phyloP scores from a whole-genome alignment of 2,797 vertebrate species.

The Halcyon badia region DNA sequence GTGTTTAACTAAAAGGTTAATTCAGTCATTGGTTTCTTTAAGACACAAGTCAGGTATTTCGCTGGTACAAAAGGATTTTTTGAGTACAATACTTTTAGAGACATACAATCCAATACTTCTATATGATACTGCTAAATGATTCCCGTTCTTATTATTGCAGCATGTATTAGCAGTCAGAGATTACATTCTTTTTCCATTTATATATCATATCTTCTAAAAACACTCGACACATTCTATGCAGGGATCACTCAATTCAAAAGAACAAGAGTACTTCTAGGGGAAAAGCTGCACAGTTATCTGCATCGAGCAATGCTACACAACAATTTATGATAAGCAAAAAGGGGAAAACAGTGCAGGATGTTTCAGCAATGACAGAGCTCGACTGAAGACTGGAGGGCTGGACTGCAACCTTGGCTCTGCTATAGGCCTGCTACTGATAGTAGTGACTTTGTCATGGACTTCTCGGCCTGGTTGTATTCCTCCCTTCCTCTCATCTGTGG shows the following conservation, averaged over 20 bases:
- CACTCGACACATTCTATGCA: not conserved
- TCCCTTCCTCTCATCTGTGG: not conserved
- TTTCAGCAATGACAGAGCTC: not conserved
- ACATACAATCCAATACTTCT: not conserved
- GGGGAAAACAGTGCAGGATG: not conserved
- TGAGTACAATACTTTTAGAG: not conserved
- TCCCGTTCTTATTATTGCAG: not conserved
- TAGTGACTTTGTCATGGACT: not conserved
- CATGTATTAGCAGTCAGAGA: not conserved
- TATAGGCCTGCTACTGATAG: not conserved
- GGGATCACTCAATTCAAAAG: not conserved
- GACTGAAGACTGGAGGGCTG: not conserved
- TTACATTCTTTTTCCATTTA: not conserved
- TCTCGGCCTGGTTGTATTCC: not conserved
- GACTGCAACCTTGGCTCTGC: not conserved
- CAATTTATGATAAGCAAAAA: not conserved
- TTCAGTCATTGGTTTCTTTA: not conserved
- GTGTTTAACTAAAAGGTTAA: not conserved
- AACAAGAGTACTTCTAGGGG: not conserved
- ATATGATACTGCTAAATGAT: not conserved
- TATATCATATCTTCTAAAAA: not conserved
- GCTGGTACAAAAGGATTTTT: not conserved
- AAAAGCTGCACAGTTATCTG: not conserved
- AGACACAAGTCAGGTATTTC: not conserved
- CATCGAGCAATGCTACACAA: not conserved